Conservation (phyloP, 2,113 vertebrate species). For the Anser cygnoides region DNA sequence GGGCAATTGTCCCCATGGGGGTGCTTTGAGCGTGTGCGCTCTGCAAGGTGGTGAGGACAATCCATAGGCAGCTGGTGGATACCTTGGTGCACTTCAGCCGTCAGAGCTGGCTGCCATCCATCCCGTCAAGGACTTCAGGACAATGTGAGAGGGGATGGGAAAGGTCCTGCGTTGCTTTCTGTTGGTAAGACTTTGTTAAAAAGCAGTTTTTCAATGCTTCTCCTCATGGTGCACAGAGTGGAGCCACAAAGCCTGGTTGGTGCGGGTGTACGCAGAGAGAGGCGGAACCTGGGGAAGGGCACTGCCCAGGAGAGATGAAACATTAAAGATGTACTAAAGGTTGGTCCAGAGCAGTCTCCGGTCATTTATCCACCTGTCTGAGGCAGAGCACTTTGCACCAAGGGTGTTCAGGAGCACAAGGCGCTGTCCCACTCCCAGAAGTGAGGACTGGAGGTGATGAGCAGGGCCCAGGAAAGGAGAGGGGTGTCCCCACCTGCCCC, state of each 20-base stretch:
- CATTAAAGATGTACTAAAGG: not conserved
- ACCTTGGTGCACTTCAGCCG: not conserved
- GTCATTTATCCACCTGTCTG: fast-evolving
- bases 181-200: fast-evolving
- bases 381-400: fast-evolving
- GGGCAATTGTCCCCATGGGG: no score
- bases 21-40: not conserved
- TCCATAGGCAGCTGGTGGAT: not conserved
- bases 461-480: fast-evolving
- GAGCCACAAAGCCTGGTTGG: not conserved
- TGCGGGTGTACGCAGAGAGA: fast-evolving
- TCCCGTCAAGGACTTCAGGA: fast-evolving
- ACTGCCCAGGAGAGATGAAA: fast-evolving
- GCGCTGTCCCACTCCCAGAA: fast-evolving
- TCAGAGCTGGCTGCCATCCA: not conserved
- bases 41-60: not conserved
- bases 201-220: not conserved
- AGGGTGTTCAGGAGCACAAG: fast-evolving
- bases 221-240: not conserved
- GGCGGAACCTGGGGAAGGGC: not conserved
- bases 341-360: fast-evolving
- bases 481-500: not conserved
- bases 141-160: fast-evolving
- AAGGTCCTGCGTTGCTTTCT: fast-evolving
- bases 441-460: fast-evolving